Conservation (phyloP, 2,113 vertebrate genomes). For the Pterophyllum scalare region DNA sequence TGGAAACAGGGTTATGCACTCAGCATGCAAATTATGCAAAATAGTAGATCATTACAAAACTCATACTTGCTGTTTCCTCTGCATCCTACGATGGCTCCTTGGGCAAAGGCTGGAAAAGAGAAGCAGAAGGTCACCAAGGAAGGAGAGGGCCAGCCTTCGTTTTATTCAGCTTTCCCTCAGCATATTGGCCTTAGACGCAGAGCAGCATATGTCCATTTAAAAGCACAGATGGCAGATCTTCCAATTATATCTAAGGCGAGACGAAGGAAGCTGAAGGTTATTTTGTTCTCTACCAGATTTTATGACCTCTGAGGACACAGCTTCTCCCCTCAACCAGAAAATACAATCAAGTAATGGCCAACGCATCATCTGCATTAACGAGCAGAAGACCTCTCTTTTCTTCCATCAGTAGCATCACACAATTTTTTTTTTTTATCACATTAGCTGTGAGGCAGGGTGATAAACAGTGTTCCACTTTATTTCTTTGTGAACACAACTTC, state of each 20-base stretch:
- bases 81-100: slow-evolving; percentile 84
- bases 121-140: slow-evolving; percentile 51
- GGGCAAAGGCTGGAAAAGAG: slow-evolving; percentile 81
- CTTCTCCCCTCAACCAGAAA: slow-evolving; percentile 51
- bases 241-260: slow-evolving; percentile 57
- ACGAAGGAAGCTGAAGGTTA: slow-evolving; percentile 59
- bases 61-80: slow-evolving; percentile 60
- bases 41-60: slow-evolving; percentile 10
- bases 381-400: slow-evolving; percentile 39
- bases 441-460: slow-evolving; percentile 32
- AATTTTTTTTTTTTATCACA: slow-evolving; percentile 27
- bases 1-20: neutral
- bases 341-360: slow-evolving; percentile 53
- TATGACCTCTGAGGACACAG: slow-evolving; percentile 48
- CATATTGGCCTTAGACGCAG: slow-evolving; percentile 30
- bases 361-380: slow-evolving; percentile 51
- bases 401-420: slow-evolving; percentile 36
- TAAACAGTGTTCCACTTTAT: slow-evolving; percentile 50
- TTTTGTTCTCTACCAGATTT: slow-evolving; percentile 54
- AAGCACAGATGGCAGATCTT: slow-evolving; percentile 66
- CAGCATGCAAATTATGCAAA: slow-evolving; percentile 21
- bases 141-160: slow-evolving; percentile 20
- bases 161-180: slow-evolving; percentile 27
- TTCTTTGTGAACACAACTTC: slow-evolving; percentile 49
- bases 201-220: slow-evolving; percentile 67